A percentile compares a stretch with the other conserved stretches of the same genome.
phyloP scores from a whole-genome alignment of 2,797 vertebrate species.

The Somateria mollissima region DNA sequence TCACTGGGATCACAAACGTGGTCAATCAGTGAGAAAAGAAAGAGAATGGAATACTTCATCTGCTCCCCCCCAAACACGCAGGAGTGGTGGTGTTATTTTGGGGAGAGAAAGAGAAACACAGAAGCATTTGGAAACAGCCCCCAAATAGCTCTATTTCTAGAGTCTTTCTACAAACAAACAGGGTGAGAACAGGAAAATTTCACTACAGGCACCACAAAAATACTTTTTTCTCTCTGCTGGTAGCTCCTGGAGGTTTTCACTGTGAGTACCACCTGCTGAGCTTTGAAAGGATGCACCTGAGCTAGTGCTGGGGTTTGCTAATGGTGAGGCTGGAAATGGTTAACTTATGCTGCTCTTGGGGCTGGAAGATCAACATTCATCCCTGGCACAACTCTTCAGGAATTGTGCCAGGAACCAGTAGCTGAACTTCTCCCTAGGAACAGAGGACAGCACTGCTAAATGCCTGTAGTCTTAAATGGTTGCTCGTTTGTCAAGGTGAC shows the following conservation, averaged over 20 bases:
- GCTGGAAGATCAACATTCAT: background rate
- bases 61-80: too few species aligned
- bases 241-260: background rate
- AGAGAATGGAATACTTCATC: background rate
- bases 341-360: background rate
- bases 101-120: background rate
- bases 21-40: background rate
- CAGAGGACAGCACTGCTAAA: background rate
- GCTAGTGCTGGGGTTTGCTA: background rate
- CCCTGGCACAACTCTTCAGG: background rate
- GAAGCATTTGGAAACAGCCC: background rate
- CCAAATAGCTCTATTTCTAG: fast-evolving
- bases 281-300: background rate
- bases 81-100: background rate
- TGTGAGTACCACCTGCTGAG: background rate
- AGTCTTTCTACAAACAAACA: background rate
- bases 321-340: background rate
- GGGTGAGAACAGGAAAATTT: background rate
- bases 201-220: background rate
- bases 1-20: background rate
- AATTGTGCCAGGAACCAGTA: background rate
- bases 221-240: too few species aligned
- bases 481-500: background rate
- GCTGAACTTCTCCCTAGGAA: background rate
- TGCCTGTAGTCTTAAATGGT: background rate